Evolutionary conservation across 1,140 invertebrate genomes (phyloP), one percentile per base, ranked within the genome.

Genomic region (Nixonia krombeini): DNA sequence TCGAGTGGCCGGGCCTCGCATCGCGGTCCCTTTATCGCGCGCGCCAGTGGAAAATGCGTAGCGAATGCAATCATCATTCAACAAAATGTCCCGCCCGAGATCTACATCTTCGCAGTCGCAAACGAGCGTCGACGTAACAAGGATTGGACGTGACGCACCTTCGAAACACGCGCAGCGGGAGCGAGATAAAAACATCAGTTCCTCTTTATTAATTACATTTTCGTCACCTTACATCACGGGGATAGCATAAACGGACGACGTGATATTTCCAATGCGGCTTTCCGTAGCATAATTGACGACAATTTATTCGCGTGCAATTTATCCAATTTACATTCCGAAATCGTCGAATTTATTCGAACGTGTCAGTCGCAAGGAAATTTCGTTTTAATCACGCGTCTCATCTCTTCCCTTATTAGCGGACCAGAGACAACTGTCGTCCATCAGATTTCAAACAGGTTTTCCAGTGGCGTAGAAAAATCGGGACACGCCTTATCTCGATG

Each of bases 31-130:
- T 72, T 50, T 62, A 49, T 10, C 58, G 15, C 40, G 23, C 49
- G 56, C 45, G 42, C 31, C n/a, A n/a, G n/a, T 65, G 74, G 70
- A 76, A 76, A 77, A 74, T 65, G 75, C 76, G 72, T 80, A 44
- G 50, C 76, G 65, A 80, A 80, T 80, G 73, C 73, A 77, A 80
- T 78, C 69, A 79, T 63, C 44, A 52, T 49, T 57, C 44, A 62
- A 69, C 58, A 63, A 64, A 57, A 69, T 51, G 63, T 26, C 50
- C 49, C 40, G 55, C 49, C 45, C 55, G 26, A 7, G 26, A 42
- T 46, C 9, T 35, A 58, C 53, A 52, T 65, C 52, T 28, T 64
- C 37, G 61, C 52, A 57, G 46, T 37, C 49, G 47, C 53, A 58
- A 65, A 65, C 58, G 52, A 58, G 57, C 37, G 15, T 28, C 33